A percentile compares a stretch with the other conserved stretches of the same genome.
Evolutionary conservation across 2,888 invertebrate species (phyloP).

Genomic region (Megalurothrips usitatus): DNA sequence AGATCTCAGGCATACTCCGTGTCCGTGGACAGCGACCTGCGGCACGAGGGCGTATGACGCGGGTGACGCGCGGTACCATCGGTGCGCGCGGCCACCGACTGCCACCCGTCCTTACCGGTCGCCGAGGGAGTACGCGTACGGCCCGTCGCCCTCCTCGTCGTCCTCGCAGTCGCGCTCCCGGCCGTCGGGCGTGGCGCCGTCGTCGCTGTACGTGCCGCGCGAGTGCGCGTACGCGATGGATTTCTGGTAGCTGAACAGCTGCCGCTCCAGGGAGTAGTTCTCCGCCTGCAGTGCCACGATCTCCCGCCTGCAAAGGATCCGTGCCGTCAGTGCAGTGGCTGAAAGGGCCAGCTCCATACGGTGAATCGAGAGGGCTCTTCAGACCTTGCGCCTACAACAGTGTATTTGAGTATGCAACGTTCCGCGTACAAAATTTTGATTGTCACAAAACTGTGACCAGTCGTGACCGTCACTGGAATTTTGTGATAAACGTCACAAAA

Average conservation of each 20-base stretch:
- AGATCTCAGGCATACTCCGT: conserved; percentile 66
- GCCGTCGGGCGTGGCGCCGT: conserved; percentile 45
- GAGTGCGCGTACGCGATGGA: conserved; percentile 69
- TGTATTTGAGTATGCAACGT: too few species aligned
- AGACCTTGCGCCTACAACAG: too few species aligned
- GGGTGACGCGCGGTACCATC: too few species aligned
- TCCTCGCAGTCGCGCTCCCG: conserved; percentile 41
- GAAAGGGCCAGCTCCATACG: too few species aligned
- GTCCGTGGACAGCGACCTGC: conserved; percentile 55
- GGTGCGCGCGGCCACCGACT: background rate
- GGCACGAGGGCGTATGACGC: too few species aligned
- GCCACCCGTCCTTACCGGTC: conserved; percentile 48
- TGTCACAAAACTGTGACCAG: too few species aligned
- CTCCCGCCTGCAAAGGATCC: conserved; percentile 66
- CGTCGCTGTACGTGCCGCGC: conserved; percentile 50
- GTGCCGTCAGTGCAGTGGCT: too few species aligned
- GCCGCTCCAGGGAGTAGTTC: conserved; percentile 75
- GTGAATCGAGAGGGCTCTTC: too few species aligned
- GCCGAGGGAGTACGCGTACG: conserved; percentile 48
- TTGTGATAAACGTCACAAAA: too few species aligned
- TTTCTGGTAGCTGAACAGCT: conserved; percentile 77
- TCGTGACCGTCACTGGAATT: too few species aligned
- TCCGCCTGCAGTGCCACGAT: conserved; percentile 75
- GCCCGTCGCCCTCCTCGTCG: conserved; percentile 41
- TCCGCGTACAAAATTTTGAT: too few species aligned